phyloP scores from a whole-genome alignment of 2,797 vertebrate species.

The Sandelia bainsii region DNA sequence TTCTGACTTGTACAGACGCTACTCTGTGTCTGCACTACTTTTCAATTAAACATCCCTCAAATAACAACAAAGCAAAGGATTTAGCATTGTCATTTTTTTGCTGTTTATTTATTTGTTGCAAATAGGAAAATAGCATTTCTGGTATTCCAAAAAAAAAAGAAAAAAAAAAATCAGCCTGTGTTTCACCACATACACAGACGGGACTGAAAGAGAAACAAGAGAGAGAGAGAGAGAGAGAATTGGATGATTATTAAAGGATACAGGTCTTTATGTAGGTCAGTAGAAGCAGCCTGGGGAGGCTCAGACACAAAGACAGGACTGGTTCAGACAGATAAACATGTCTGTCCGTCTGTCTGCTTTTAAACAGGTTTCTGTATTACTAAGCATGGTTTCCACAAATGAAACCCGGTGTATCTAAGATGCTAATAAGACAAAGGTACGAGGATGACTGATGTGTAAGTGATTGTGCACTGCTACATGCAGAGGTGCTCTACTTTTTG shows the following conservation, averaged over 20 bases:
- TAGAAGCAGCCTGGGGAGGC: constrained; percentile 78
- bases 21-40: neutral
- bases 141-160: constrained; percentile 80
- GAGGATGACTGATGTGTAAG: constrained; percentile 29
- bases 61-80: constrained; percentile 18
- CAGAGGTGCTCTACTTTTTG: constrained; percentile 49
- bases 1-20: neutral
- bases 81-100: constrained; percentile 24
- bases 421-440: constrained; percentile 25
- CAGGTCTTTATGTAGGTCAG: constrained; percentile 79
- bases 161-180: constrained; percentile 72
- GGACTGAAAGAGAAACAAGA: constrained; percentile 44
- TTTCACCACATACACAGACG: constrained; percentile 61
- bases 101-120: constrained; percentile 75
- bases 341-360: constrained; percentile 67
- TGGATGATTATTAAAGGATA: constrained; percentile 60
- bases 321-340: constrained; percentile 74
- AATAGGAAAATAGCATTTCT: constrained; percentile 87
- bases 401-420: constrained; percentile 32
- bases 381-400: constrained; percentile 12
- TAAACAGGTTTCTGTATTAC: constrained; percentile 35
- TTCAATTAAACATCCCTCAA: neutral
- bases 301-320: constrained; percentile 73
- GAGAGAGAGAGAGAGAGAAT: constrained; percentile 45
- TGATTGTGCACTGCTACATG: constrained; percentile 47